Evolutionary conservation across 2,797 vertebrate species (phyloP).

Genomic region (Echiichthys vipera): DNA sequence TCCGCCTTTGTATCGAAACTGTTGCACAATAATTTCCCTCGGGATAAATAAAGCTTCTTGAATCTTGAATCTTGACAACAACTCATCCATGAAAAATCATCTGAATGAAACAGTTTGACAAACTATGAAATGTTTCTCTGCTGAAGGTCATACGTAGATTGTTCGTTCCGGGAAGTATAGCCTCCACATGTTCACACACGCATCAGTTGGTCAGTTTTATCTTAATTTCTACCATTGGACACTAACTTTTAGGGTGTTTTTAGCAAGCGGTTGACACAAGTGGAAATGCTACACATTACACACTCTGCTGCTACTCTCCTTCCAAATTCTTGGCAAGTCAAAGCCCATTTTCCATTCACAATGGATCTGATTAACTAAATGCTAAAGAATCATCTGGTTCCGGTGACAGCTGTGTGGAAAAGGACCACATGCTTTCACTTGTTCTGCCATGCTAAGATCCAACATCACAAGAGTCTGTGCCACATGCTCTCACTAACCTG

Average conservation of each 20-base stretch:
- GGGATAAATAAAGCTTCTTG: no score
- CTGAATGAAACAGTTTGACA: neutral
- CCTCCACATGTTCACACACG: neutral
- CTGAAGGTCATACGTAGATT: neutral
- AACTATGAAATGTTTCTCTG: neutral
- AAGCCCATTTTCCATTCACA: constrained; percentile 25
- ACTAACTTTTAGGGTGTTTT: neutral
- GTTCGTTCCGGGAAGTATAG: neutral
- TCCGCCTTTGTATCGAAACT: no score
- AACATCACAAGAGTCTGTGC: neutral
- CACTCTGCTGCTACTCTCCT: constrained; percentile 19
- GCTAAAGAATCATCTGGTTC: constrained; percentile 10
- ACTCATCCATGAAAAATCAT: neutral
- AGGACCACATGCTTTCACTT: neutral
- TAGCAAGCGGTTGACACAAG: neutral
- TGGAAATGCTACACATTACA: neutral
- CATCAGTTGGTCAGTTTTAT: neutral
- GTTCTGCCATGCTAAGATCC: neutral
- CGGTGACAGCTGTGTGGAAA: constrained; percentile 6
- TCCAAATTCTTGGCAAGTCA: constrained; percentile 5
- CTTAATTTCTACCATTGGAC: neutral
- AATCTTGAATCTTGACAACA: no score
- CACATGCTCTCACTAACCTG: constrained; percentile 82
- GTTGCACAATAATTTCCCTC: no score
- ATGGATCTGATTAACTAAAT: constrained; percentile 5